These are phyloP conservation scores for Sycophaga agraensis DNA, from an alignment of 1,140 invertebrate genomes.

Conservation along the genomic window DNA sequence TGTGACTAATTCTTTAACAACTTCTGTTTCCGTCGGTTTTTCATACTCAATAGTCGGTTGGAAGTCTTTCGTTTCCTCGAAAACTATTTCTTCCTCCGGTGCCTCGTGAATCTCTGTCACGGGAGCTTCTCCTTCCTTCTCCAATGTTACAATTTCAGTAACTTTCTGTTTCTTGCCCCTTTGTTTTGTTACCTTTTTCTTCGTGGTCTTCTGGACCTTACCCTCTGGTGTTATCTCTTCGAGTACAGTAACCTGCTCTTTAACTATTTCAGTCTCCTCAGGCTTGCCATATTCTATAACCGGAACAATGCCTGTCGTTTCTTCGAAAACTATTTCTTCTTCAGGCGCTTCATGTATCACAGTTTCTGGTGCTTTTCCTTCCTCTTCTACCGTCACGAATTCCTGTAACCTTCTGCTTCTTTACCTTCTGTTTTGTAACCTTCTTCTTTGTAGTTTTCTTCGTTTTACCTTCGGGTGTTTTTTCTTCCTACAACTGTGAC, in stretches of 20 bases:
- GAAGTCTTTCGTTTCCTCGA: constrained; percentile 28
- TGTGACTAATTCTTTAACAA: constrained; percentile 2
- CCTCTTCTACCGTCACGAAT: constrained; percentile 56
- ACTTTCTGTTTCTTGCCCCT: constrained; percentile 53
- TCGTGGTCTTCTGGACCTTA: constrained; percentile 28
- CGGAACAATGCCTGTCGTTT: not conserved
- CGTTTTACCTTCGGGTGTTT: not conserved
- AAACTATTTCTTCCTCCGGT: constrained; percentile 30
- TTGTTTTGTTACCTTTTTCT: constrained; percentile 31
- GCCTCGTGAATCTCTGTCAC: constrained; percentile 39
- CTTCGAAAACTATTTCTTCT: constrained; percentile 21
- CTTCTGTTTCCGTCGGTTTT: constrained; percentile 1
- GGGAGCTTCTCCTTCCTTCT: constrained; percentile 45
- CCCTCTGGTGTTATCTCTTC: not conserved
- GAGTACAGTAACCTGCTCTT: constrained; percentile 21
- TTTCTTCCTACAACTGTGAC: constrained; percentile 7
- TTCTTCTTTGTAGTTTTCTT: constrained; percentile 37
- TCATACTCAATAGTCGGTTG: constrained; percentile 3
- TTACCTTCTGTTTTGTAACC: constrained; percentile 41
- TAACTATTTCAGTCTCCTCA: constrained; percentile 10
- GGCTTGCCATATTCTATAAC: constrained; percentile 6
- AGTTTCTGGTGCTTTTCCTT: constrained; percentile 49
- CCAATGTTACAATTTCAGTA: constrained; percentile 55
- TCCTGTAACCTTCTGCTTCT: constrained; percentile 55
- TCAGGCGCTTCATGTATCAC: constrained; percentile 36